Base-by-base conservation (phyloP, 2,113 vertebrate genomes). In the Catharus fuscescens region DNA sequence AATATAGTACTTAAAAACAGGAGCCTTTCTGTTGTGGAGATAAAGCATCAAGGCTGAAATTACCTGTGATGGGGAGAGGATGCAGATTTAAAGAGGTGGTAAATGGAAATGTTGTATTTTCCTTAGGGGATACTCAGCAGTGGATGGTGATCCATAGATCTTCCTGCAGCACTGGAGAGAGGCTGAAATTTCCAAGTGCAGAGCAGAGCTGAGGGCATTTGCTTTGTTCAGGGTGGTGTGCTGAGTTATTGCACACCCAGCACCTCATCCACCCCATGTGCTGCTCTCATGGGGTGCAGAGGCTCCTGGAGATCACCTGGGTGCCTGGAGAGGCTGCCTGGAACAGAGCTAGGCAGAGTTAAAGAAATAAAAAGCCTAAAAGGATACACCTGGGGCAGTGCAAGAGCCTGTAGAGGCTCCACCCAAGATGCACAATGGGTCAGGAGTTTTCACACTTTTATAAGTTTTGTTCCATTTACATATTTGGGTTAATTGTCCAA, bases 191-290 rank as follows among this genome's bases (percentile, higher is more conserved):
- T 76, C 69, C 25, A 25, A 48, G 66, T 13, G 24, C 32, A 64
- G 32, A 56, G 45, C 26, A 84, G 45, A 91, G 17, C 31, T 86
- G 16, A 18, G 50, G 65, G 29, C 18, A 12, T 40, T 57, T 70
- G 44, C 13, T 40, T 48, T 54, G 42, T 11, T 56, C 32, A 0
- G 4, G 13, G 28, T 36, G 4, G 1, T 88, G 44, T 6, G 53
- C 25, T 42, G 40, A 59, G 9, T 52, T 38, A 70, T 7, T 2
- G 3, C 11, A 23, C 38, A 45, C 12, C 31, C 73, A 61, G 18
- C 12, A 2, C 9, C 42, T 26, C 28, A 21, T 3, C 28, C 2
- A 2, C 34, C 7, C 48, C 44, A 0, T 2, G 29, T 42, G 40
- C n/a, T 76, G 31, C 12, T 44, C 64, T 7, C 1, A 5, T 32